Percentiles rank a stretch among this genome's conserved stretches.
Evolutionary conservation across 2,888 invertebrate species (phyloP).

Genomic region (Hypomecis punctinalis): DNA sequence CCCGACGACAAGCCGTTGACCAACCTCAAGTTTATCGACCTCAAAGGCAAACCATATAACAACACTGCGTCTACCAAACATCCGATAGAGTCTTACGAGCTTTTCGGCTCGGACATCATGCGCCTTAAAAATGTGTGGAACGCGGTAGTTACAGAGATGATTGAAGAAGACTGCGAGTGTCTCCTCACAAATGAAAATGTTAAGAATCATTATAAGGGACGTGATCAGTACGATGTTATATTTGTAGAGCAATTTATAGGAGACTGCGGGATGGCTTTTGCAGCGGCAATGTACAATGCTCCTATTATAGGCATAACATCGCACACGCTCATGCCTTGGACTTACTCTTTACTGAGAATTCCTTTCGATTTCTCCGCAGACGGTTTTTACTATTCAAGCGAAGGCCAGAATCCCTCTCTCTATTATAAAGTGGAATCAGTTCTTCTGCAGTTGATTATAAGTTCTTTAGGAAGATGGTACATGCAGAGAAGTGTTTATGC

Average conservation of each 20-base stretch:
- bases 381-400: conserved; percentile 70
- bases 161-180: conserved; percentile 51
- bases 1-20: conserved; percentile 65
- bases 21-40: conserved; percentile 82
- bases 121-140: conserved; percentile 46
- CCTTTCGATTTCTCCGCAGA: conserved; percentile 78
- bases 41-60: conserved; percentile 50
- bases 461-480: conserved; percentile 51
- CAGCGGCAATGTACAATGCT: conserved; percentile 63
- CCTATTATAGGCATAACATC: conserved; percentile 84
- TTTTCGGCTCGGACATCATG: conserved; percentile 37
- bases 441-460: conserved; percentile 50
- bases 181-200: conserved; percentile 60
- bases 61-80: conserved; percentile 29
- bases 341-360: conserved; percentile 72
- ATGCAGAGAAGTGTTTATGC: conserved; percentile 63
- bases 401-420: conserved; percentile 58
- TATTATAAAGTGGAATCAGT: conserved; percentile 57
- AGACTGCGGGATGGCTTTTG: conserved; percentile 72
- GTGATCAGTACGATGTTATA: conserved; percentile 70
- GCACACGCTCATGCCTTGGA: conserved; percentile 77
- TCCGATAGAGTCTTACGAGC: conserved; percentile 48
- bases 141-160: conserved; percentile 41
- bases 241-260: conserved; percentile 76
- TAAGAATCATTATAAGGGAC: conserved; percentile 49